Percentiles rank a stretch among this genome's conserved stretches.
These are phyloP conservation scores for Podargus strigoides DNA, from an alignment of 2,797 vertebrate genomes.

Conservation along the genomic window DNA sequence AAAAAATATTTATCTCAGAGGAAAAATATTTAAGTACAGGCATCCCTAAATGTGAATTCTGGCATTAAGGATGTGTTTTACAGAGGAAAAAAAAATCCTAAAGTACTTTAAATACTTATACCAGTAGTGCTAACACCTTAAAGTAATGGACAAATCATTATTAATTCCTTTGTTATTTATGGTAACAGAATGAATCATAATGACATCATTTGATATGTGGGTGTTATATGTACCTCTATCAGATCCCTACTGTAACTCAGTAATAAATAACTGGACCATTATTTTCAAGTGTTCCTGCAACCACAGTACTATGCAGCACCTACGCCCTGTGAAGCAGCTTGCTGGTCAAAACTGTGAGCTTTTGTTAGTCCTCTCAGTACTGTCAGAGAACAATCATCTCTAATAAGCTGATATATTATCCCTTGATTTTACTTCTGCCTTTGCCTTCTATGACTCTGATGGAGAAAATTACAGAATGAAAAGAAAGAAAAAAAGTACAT, in stretches of 20 bases:
- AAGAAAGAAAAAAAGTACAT: neutral
- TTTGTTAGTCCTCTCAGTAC: neutral
- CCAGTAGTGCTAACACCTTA: neutral
- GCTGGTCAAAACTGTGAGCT: neutral
- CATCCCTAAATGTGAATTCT: neutral
- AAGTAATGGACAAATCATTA: neutral
- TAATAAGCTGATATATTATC: neutral
- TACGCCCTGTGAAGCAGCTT: neutral
- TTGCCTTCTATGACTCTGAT: neutral
- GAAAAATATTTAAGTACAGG: neutral
- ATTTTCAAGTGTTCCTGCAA: neutral
- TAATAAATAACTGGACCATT: neutral
- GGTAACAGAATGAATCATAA: neutral
- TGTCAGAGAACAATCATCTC: neutral
- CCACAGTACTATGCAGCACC: neutral
- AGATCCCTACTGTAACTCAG: neutral
- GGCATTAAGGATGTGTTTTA: neutral
- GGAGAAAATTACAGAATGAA: neutral
- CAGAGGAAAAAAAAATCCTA: neutral
- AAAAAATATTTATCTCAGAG: neutral
- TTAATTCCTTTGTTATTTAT: neutral
- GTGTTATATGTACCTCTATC: neutral
- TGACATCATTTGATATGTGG: neutral
- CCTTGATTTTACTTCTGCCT: neutral
- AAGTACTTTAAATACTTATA: neutral